Base-by-base conservation (phyloP, 2,113 vertebrate species). In the Stercorarius parasiticus region DNA sequence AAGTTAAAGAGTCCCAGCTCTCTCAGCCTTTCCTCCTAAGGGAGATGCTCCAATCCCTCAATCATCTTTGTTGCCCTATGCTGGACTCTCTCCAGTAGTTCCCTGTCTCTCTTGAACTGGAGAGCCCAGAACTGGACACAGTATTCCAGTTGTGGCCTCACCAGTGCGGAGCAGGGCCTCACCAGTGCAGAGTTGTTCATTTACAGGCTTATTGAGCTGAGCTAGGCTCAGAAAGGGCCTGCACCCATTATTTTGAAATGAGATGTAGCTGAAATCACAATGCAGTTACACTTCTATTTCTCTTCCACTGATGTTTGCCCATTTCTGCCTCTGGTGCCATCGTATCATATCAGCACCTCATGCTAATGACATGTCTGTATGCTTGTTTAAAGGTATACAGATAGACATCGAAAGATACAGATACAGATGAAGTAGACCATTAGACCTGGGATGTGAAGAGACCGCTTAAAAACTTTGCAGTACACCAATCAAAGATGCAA, bases 361-460 rank as follows among this genome's bases (percentile, higher is more conserved):
- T 12, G 32, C 5, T n/a, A n/a, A 16, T 0, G 4, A 29, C 13
- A 15, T 1, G 10, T 52, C 43, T 73, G 22, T 18, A 25, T 27
- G 20, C 3, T 23, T 64, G 27, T 42, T 77, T 50, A 34, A 59
- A 66, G 26, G 58, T 5, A 59, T 12, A 21, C 34, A 80, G 62
- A 32, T 11, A 49, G 36, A 69, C 15, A 27, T 0, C 49, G 9
- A 50, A 65, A 78, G 21, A 30, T 22, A 36, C 6, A 81, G 34
- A 30, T 18, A 49, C 1, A 27, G 30, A 13, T 38, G 19, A 86
- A 87, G 12, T 3, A 2, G 19, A 16, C 40, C 21, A 17, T 32
- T 30, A 74, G n/a, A 67, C 4, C 47, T 47, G n/a, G 29, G 34
- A 26, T n/a, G 6, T 16, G 38, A 91, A 71, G 5, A 79, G 20